These are phyloP conservation scores for Sceloporus tristichus DNA, from an alignment of 2,113 vertebrate genomes.

Conservation along the genomic window DNA sequence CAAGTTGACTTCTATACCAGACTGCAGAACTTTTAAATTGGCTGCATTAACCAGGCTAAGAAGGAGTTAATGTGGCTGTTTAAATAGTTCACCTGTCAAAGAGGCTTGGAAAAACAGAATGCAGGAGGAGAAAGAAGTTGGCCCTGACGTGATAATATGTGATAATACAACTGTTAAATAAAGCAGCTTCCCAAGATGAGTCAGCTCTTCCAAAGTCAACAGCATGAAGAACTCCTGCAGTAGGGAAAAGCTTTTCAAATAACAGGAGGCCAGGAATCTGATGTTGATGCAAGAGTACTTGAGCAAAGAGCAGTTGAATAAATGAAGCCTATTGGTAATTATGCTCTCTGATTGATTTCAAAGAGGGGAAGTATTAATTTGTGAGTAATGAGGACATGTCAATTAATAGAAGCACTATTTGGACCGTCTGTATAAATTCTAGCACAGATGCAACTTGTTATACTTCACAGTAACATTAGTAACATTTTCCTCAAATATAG, in stretches of 20 bases:
- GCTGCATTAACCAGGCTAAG: slow-evolving; percentile 5
- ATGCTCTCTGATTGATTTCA: background rate
- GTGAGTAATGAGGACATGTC: background rate
- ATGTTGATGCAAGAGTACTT: slow-evolving; percentile 2
- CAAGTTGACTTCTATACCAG: background rate
- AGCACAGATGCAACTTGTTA: background rate
- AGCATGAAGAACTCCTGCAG: slow-evolving; percentile 14
- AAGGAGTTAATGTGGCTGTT: background rate
- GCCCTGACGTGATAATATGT: background rate
- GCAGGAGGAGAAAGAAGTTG: background rate
- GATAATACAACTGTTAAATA: background rate
- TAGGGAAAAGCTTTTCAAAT: background rate
- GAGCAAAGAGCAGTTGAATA: slow-evolving; percentile 3
- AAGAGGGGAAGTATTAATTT: background rate
- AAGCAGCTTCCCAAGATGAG: slow-evolving; percentile 11
- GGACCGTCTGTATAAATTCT: background rate
- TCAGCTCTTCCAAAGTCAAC: slow-evolving; percentile 9
- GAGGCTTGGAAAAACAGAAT: background rate
- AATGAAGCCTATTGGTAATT: background rate
- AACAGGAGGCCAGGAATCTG: background rate
- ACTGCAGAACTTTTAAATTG: background rate
- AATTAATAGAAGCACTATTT: background rate
- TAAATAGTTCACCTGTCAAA: background rate
- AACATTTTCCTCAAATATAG: background rate
- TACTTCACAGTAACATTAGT: background rate